A percentile compares a stretch with the other conserved stretches of the same genome.
These are phyloP conservation scores for Malurus elegans DNA, from an alignment of 2,113 vertebrate species.

Conservation along the genomic window DNA sequence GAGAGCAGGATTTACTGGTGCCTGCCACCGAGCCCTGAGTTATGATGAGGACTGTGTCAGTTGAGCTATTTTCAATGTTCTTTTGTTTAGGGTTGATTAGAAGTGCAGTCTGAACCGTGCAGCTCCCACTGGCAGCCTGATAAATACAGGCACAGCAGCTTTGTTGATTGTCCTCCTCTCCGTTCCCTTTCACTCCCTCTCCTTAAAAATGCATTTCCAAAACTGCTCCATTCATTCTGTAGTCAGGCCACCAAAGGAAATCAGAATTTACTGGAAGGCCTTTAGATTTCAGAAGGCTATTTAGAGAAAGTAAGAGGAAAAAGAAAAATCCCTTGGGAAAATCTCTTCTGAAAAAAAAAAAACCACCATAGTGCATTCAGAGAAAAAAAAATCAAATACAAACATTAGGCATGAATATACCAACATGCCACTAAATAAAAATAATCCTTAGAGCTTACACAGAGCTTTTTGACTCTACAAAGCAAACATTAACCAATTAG, in stretches of 20 bases:
- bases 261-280: constrained; percentile 24
- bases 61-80: constrained; percentile 34
- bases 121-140: constrained; percentile 53
- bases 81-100: constrained; percentile 54
- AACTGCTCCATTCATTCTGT: constrained; percentile 14
- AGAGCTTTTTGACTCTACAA: constrained; percentile 44
- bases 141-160: constrained; percentile 19
- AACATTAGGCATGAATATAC: constrained; percentile 34
- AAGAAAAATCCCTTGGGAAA: constrained; percentile 30
- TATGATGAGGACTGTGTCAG: neutral
- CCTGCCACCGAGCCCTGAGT: neutral
- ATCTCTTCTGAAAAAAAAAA: neutral
- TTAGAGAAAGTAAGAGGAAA: constrained; percentile 1
- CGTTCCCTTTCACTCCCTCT: constrained; percentile 19
- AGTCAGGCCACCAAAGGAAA: constrained; percentile 38
- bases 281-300: constrained; percentile 8
- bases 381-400: neutral
- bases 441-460: constrained; percentile 35
- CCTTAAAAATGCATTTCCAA: constrained; percentile 50
- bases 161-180: neutral
- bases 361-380: neutral
- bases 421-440: constrained; percentile 40
- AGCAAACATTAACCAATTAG: constrained; percentile 64
- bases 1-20: constrained; percentile 27
- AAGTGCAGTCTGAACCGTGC: neutral